Conservation (phyloP, 2,797 vertebrate genomes). For the Cossypha niveicapilla region DNA sequence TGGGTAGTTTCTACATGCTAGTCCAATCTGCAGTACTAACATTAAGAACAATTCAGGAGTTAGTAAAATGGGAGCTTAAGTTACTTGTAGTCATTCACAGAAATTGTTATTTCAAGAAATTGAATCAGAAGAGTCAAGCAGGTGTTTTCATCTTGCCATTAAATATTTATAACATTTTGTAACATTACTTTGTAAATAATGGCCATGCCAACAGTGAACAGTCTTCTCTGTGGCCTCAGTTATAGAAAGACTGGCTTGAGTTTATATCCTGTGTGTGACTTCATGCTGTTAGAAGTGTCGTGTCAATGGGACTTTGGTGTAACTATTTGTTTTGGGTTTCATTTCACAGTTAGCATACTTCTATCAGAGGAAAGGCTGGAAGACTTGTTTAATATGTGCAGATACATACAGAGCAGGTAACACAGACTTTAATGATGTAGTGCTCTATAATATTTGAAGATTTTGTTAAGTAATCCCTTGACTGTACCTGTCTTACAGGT, state of each 20-base stretch:
- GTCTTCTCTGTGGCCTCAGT: neutral
- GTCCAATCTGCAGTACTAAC: neutral
- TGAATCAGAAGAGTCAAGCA: neutral
- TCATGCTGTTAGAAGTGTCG: neutral
- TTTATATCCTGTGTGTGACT: neutral
- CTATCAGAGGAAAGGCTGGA: conserved; percentile 99
- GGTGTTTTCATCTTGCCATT: neutral
- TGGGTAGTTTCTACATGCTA: neutral
- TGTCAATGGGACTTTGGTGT: neutral
- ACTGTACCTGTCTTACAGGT: conserved; percentile 75
- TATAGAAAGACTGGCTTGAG: neutral
- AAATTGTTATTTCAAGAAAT: neutral
- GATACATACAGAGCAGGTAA: conserved; percentile 98
- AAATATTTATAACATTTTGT: neutral
- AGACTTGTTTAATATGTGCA: conserved; percentile 97
- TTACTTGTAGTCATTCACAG: neutral
- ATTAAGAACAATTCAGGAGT: neutral
- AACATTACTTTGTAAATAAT: neutral
- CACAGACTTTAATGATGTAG: neutral
- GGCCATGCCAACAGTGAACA: neutral
- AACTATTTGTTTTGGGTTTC: conserved; percentile 32
- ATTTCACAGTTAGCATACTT: conserved; percentile 90
- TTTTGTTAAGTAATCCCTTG: neutral
- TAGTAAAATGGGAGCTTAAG: neutral
- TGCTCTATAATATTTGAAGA: neutral